A percentile compares a stretch with the other conserved stretches of the same genome.
Conservation (phyloP, 1,140 invertebrate genomes). For the Melitaea cinxia region DNA sequence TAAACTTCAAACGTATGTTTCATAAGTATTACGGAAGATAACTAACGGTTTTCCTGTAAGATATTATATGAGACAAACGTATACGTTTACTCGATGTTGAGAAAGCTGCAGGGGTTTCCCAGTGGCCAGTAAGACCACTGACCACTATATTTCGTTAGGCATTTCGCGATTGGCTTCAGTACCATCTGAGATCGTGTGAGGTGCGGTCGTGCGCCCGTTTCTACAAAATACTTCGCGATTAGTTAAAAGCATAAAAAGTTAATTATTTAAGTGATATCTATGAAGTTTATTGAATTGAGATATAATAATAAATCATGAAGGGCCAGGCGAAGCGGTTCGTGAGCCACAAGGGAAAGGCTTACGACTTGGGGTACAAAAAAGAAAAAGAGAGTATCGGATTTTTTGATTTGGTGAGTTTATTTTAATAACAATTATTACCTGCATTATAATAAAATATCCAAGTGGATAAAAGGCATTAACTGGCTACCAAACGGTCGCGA, state of each 20-base stretch:
- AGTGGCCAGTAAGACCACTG: not conserved
- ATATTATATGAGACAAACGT: not conserved
- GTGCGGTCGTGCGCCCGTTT: not conserved
- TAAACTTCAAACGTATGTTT: no score
- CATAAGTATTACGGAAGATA: no score
- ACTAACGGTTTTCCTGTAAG: not conserved
- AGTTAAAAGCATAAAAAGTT: not conserved
- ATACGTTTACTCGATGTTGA: not conserved
- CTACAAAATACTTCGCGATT: not conserved
- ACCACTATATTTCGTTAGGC: not conserved
- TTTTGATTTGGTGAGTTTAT: conserved; percentile 44
- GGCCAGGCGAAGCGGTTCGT: conserved; percentile 47
- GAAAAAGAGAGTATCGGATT: conserved; percentile 39
- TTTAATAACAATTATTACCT: no score
- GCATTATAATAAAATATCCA: no score
- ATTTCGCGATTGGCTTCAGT: not conserved
- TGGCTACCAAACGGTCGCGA: no score
- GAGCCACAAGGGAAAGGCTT: conserved; percentile 46
- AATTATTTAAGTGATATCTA: not conserved
- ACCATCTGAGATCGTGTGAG: not conserved
- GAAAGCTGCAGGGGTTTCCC: conserved; percentile 23
- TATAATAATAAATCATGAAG: conserved; percentile 40
- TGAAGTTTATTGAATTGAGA: not conserved
- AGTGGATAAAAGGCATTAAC: no score
- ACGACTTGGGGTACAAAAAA: conserved; percentile 41